A percentile compares a stretch with the other conserved stretches of the same genome.
Conservation (phyloP, 1,140 invertebrate genomes). For the Apis laboriosa region DNA sequence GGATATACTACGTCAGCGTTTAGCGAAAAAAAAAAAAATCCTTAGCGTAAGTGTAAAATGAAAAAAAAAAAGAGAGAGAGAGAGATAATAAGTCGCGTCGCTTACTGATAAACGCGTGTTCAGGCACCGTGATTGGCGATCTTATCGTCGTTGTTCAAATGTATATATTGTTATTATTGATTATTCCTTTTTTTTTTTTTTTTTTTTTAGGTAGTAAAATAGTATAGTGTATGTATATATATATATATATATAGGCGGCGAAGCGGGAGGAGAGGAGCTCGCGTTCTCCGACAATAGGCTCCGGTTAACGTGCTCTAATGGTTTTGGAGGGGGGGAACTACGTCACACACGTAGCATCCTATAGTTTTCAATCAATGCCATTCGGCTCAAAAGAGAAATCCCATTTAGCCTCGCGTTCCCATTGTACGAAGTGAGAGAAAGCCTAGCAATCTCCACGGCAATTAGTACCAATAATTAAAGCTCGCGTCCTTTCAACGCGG, state of each 20-base stretch:
- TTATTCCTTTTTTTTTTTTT: too few relatives aligned
- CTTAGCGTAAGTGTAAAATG: constrained; percentile 66
- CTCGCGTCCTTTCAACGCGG: constrained; percentile 33
- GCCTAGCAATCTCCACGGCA: constrained; percentile 54
- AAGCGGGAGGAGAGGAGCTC: constrained; percentile 16
- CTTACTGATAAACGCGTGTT: constrained; percentile 53
- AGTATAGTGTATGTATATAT: background rate
- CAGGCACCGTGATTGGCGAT: constrained; percentile 67
- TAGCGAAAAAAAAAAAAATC: constrained; percentile 65
- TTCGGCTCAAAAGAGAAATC: constrained; percentile 51
- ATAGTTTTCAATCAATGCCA: constrained; percentile 42
- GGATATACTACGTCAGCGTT: constrained; percentile 74
- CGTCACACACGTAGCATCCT: background rate
- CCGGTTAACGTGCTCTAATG: constrained; percentile 4
- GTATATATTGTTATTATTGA: constrained; percentile 32
- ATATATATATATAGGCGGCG: background rate
- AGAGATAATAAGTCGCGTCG: constrained; percentile 32
- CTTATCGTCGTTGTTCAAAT: constrained; percentile 52
- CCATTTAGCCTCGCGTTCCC: constrained; percentile 15
- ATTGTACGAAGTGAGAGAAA: constrained; percentile 11
- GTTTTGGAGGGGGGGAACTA: background rate
- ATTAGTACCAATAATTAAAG: constrained; percentile 61
- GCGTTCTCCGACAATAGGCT: background rate
- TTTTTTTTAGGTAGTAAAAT: constrained; percentile 41
- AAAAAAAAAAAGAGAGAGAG: too few relatives aligned